Percentiles rank a stretch among this genome's conserved stretches.
These are phyloP conservation scores for Chrysocyon brachyurus DNA, from an alignment of 2,797 vertebrate species.

Conservation along the genomic window DNA sequence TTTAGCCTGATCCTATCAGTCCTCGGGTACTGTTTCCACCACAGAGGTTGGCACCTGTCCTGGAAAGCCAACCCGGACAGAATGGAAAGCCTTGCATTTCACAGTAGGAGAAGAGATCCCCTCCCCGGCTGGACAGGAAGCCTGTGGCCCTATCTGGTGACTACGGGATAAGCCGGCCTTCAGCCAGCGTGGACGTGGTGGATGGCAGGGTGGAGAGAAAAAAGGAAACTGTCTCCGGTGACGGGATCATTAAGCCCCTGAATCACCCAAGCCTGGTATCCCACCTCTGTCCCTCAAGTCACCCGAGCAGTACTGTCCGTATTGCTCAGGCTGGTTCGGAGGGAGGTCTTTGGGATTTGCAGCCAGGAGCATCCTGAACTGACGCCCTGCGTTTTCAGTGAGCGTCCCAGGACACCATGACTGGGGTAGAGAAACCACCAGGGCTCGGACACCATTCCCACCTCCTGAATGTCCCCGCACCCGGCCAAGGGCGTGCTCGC, in stretches of 20 bases:
- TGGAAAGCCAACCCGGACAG: background rate
- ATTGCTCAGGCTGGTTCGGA: background rate
- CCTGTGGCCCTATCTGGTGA: background rate
- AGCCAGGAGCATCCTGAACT: background rate
- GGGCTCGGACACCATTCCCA: background rate
- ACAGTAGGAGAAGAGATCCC: fast-evolving
- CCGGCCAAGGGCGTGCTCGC: background rate
- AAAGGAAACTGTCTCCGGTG: background rate
- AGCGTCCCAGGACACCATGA: background rate
- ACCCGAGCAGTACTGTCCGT: background rate
- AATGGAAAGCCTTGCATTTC: background rate
- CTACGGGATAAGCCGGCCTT: background rate
- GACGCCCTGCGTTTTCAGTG: background rate
- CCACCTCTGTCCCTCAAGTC: too few species aligned
- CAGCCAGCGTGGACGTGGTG: background rate
- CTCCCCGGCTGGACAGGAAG: background rate
- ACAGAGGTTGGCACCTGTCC: too few species aligned
- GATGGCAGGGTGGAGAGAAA: background rate
- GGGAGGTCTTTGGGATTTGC: background rate
- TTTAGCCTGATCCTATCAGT: background rate
- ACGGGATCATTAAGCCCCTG: background rate
- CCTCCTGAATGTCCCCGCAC: background rate
- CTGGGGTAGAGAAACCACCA: background rate
- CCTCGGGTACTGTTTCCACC: background rate
- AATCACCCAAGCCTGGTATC: background rate